Evolutionary conservation across 1,140 invertebrate genomes (phyloP), one percentile per base, ranked within the genome.

Genomic region (Trinorchestia longiramus): DNA sequence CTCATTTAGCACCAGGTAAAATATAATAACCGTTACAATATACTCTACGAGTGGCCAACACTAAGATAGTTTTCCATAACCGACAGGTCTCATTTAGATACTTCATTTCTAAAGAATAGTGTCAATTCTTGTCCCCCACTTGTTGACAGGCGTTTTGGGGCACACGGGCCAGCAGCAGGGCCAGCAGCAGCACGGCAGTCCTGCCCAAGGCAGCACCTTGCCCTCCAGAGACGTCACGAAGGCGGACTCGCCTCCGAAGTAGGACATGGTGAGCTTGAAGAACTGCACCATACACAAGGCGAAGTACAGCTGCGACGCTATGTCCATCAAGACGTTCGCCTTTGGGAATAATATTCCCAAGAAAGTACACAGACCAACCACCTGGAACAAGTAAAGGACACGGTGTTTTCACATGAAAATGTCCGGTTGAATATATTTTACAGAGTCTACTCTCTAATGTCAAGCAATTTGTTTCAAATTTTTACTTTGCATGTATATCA

Each of bases 201-300:
- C 96, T 87, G 95, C 96, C 96, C 96, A 96, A 3, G 96, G 95
- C 23, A 96, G 95, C 88, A 95, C 95, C 15, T 95, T 62, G 19
- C 96, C 96, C 47, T 95, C 53, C 43, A 96, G 96, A 57, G 95
- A 96, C 43, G n/a, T 43, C 94, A 96, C 96, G 88, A 96, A 96
- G 8, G 91, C 90, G 0, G 96, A 95, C 41, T 96, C 96, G 28
- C 96, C 96, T 23, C 96, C 96, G 87, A 96, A 96, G 87, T 96
- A 96, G 11, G 90, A 90, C 57, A 96, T 88, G 36, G 96, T 96
- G 15, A 96, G 87, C 36, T 53, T 62, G 45, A 96, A 77, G 96
- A 96, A 96, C 87, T 96, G 96, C 42, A 94, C 96, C 96, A 96
- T 96, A 95, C 96, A 96, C 62, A 96, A 41, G 11, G 96, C 96